phyloP scores from a whole-genome alignment of 2,113 vertebrate species.

The Tragelaphus scriptus region DNA sequence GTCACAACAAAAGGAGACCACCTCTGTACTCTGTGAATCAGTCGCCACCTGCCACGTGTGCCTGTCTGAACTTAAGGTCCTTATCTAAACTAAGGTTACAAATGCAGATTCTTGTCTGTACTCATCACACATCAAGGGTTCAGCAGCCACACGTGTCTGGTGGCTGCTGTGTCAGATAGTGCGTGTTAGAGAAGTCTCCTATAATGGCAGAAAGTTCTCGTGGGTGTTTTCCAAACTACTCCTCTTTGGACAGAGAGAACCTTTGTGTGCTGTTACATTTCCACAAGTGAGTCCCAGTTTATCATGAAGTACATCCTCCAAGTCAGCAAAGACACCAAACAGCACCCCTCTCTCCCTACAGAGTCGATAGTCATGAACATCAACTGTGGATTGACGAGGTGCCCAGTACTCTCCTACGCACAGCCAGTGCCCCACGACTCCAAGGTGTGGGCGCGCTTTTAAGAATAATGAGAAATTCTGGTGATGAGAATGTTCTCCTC shows the following conservation, averaged over 20 bases:
- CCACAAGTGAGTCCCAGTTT: not conserved
- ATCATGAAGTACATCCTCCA: not conserved
- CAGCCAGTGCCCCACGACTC: not conserved
- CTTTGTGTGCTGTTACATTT: not conserved
- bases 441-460: not conserved
- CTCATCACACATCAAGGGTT: not conserved
- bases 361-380: fast-evolving
- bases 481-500: not conserved
- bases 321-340: not conserved
- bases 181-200: not conserved
- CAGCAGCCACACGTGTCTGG: fast-evolving
- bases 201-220: not conserved
- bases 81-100: not conserved
- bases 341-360: not conserved
- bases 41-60: not conserved
- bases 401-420: not conserved
- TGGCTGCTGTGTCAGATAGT: not conserved
- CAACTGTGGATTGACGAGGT: not conserved
- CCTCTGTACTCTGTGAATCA: no score
- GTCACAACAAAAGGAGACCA: not conserved
- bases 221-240: not conserved
- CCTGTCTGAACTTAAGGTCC: not conserved
- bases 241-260: not conserved
- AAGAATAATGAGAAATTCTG: not conserved
- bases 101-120: not conserved